Evolutionary conservation across 2,113 vertebrate genomes (phyloP).

Genomic region (Parotia lawesii): DNA sequence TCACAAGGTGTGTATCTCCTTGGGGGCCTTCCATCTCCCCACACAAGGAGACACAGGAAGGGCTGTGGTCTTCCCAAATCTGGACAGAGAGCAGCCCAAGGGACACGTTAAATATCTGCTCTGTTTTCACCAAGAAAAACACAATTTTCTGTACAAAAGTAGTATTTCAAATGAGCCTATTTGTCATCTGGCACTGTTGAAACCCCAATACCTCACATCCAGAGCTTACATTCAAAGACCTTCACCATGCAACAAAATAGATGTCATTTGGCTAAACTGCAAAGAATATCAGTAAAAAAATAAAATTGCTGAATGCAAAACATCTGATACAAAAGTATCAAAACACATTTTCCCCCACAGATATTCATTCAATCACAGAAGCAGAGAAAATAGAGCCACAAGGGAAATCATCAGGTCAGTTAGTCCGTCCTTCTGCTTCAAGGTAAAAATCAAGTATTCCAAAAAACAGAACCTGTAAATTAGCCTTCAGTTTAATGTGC

Average conservation of each 20-base stretch:
- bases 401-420: not conserved
- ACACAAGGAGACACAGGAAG: not conserved
- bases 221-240: not conserved
- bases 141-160: not conserved
- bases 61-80: not conserved
- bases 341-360: accelerated
- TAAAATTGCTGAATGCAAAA: not conserved
- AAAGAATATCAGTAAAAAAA: not conserved
- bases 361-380: not conserved
- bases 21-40: not conserved
- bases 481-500: not conserved
- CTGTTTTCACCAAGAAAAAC: not conserved
- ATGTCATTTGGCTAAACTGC: not conserved
- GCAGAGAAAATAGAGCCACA: not conserved
- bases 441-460: not conserved
- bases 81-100: not conserved
- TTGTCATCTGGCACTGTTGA: not conserved
- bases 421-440: not conserved
- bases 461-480: not conserved
- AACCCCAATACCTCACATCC: not conserved
- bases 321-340: not conserved
- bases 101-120: not conserved
- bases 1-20: not conserved
- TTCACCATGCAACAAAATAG: not conserved
- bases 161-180: not conserved